A percentile compares a stretch with the other conserved stretches of the same genome.
phyloP scores from a whole-genome alignment of 2,797 vertebrate genomes.

The Sphenopsis melanotis region DNA sequence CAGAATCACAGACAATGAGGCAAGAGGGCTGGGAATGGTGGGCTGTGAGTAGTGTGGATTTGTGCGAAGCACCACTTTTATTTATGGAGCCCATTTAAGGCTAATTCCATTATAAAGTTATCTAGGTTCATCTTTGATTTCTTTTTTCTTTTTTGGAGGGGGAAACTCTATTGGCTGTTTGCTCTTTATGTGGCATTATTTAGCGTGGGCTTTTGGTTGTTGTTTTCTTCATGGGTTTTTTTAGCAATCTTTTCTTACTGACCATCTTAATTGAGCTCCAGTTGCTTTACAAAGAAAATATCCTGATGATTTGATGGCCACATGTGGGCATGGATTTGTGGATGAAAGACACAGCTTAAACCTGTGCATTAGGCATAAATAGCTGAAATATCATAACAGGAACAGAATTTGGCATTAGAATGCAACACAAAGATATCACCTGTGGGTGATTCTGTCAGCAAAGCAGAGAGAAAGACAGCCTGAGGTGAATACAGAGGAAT shows the following conservation, averaged over 20 bases:
- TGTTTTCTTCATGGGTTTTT: neutral
- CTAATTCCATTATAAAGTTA: neutral
- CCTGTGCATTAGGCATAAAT: neutral
- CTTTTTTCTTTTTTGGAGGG: accelerated
- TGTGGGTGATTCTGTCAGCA: neutral
- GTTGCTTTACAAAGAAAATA: neutral
- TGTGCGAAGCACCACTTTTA: neutral
- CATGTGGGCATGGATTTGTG: neutral
- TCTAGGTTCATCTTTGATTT: neutral
- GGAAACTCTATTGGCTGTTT: neutral
- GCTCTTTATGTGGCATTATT: neutral
- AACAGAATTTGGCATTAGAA: neutral
- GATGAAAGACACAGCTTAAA: neutral
- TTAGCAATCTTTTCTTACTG: neutral
- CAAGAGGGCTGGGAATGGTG: neutral
- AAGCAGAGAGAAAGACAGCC: neutral
- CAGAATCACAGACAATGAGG: neutral
- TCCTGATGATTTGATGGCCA: neutral
- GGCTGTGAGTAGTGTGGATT: neutral
- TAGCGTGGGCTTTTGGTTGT: accelerated
- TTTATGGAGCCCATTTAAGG: neutral
- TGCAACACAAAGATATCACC: neutral
- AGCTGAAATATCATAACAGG: neutral
- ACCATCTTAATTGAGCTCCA: neutral
- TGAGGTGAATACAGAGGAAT: neutral